Base-by-base conservation (phyloP, 2,888 invertebrate species). In the Corbicula japonica region DNA sequence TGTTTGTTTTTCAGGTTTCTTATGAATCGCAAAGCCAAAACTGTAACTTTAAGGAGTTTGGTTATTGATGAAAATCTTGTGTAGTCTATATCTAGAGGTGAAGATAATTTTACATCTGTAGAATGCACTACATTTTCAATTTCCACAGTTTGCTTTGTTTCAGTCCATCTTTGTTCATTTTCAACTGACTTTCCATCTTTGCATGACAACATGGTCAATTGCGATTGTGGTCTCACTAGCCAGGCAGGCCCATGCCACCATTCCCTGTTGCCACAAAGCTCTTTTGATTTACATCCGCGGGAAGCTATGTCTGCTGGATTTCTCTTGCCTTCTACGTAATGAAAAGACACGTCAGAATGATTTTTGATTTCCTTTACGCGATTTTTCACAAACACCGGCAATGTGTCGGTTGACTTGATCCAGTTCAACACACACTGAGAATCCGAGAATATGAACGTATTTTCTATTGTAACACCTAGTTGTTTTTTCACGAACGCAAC, bases 171-270 rank as follows among this genome's bases (percentile, higher is more conserved):
- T n/a, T n/a, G n/a, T n/a, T n/a, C n/a, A n/a, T n/a, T n/a, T n/a
- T n/a, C n/a, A n/a, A n/a, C n/a, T n/a, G n/a, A n/a, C n/a, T n/a
- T n/a, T n/a, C n/a, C n/a, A n/a, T n/a, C n/a, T n/a, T n/a, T n/a
- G n/a, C n/a, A n/a, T n/a, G n/a, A n/a, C n/a, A n/a, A n/a, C n/a
- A 50, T n/a, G 32, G 12, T 15, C 54, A 35, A 52, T 23, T 66
- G 38, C 1, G 30, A 54, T 38, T 54, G 6, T 21, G 28, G 35
- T 28, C 35, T 4, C 1, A 21, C 12, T 6, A 65, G 30, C 73
- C 58, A 66, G 12, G 46, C 32, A 15, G 74, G 66, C 28, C 68
- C 74, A 38, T 68, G 28, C 74, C 74, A 74, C 68, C 68, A 74
- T 12, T 60, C 1, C 2, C 15, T 4, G 23, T 35, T 32, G 18